Conservation (phyloP, 1,140 invertebrate species). For the Drosophila novamexicana region DNA sequence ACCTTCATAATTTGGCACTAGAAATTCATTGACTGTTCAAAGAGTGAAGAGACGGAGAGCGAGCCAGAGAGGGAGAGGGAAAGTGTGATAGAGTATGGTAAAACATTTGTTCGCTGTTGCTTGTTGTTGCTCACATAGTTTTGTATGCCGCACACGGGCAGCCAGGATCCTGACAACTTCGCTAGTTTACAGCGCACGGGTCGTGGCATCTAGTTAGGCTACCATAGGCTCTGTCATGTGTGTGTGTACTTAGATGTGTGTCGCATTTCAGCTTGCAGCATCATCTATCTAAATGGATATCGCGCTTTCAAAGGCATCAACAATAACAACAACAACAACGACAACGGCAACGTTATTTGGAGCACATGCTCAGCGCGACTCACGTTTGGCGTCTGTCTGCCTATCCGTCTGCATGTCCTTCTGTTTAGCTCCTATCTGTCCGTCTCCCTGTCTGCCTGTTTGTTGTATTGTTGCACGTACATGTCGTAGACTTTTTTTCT, state of each 20-base stretch:
- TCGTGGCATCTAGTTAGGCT: slow-evolving; percentile 18
- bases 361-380: slow-evolving; percentile 45
- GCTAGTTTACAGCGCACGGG: slow-evolving; percentile 36
- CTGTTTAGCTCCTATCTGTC: slow-evolving; percentile 4
- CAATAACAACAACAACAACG: slow-evolving; percentile 33
- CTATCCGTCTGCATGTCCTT: not conserved
- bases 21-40: slow-evolving; percentile 64
- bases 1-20: slow-evolving; percentile 42
- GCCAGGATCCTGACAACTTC: slow-evolving; percentile 41
- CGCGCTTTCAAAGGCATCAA: slow-evolving; percentile 45
- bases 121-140: slow-evolving; percentile 22
- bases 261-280: slow-evolving; percentile 43
- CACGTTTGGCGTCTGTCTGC: slow-evolving; percentile 10
- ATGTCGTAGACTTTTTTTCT: slow-evolving; percentile 73
- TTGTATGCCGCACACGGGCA: slow-evolving; percentile 38
- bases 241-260: slow-evolving; percentile 12
- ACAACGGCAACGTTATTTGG: slow-evolving; percentile 36
- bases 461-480: slow-evolving; percentile 74
- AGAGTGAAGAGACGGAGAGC: slow-evolving; percentile 2
- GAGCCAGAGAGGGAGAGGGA: not conserved
- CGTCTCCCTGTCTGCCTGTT: slow-evolving; percentile 9
- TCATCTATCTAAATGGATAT: slow-evolving; percentile 79
- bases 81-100: not conserved
- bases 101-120: slow-evolving; percentile 12
- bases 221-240: slow-evolving; percentile 5